Base-by-base conservation (phyloP, 2,888 invertebrate species). In the Thymelicus sylvestris region DNA sequence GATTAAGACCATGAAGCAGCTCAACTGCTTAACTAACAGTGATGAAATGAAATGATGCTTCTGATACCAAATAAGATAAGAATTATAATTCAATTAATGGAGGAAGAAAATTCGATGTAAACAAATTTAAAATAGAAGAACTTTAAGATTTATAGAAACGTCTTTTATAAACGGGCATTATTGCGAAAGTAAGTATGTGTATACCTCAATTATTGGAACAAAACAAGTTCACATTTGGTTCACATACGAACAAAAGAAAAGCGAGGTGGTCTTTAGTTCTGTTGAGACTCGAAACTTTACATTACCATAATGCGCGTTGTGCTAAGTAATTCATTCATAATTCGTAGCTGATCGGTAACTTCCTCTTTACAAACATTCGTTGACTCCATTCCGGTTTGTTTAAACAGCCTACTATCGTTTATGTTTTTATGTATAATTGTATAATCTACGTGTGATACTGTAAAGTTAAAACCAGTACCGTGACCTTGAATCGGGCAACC, bases 281-380 rank as follows among this genome's bases (percentile, higher is more conserved):
- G n/a, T 31, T 4, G 31, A 13, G 39, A 60, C 19, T 61, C 39
- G 31, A 2, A 48, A 13, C 15, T 57, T 47, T 38, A 62, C 24
- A 57, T 59, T 64, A 10, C 72, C 74, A 76, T 77, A 48, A 57
- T 69, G 48, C 44, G n/a, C 50, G 7, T 13, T 39, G 64, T 60
- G 59, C 47, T 59, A 64, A 65, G 31, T 70, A 19, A 63, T 57
- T 80, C 79, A 79, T 70, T 70, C 69, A 70, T 50, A 81, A 81
- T 76, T 80, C 77, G 79, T 74, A 78, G 76, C 74, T 78, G 81
- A 82, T 74, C 77, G 78, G 78, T 78, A 75, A 77, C 78, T 85
- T 84, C 82, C 82, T 82, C 74, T 77, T 79, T 78, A 79, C 79
- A 78, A 80, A 77, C 77, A 78, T 79, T 77, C 76, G 64, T 70